Evolutionary conservation across 2,888 invertebrate genomes (phyloP).

Genomic region (Hirtodrosophila duncani): DNA sequence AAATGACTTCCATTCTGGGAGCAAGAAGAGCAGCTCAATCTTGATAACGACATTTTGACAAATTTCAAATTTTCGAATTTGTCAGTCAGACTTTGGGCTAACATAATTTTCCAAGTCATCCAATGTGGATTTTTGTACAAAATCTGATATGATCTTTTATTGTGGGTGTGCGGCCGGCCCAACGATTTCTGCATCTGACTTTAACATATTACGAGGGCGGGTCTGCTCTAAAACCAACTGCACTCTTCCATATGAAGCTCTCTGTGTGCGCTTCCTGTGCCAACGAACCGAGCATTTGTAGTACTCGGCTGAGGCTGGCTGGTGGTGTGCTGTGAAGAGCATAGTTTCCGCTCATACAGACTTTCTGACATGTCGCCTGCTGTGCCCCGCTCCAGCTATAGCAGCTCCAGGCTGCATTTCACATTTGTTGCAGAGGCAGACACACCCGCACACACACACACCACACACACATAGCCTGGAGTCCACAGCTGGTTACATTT

Average conservation of each 20-base stretch:
- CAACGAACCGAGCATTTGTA: constrained; percentile 7
- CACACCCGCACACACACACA: constrained; percentile 15
- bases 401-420: constrained; percentile 42
- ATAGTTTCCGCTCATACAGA: constrained; percentile 35
- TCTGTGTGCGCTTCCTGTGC: constrained; percentile 20
- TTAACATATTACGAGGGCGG: constrained; percentile 28
- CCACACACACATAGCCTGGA: too few species aligned
- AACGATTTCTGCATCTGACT: constrained; percentile 53
- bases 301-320: constrained; percentile 31
- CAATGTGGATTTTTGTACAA: constrained; percentile 28
- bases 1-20: not conserved
- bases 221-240: constrained; percentile 3
- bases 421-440: constrained; percentile 14
- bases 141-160: constrained; percentile 50
- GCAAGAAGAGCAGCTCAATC: constrained; percentile 6
- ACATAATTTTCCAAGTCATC: constrained; percentile 27
- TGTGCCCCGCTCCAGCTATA: constrained; percentile 13
- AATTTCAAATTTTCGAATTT: constrained; percentile 61
- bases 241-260: constrained; percentile 24
- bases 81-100: constrained; percentile 43
- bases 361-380: constrained; percentile 1
- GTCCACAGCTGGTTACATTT: constrained; percentile 51
- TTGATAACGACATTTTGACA: constrained; percentile 39
- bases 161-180: too few species aligned
- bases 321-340: constrained; percentile 52